Evolutionary conservation across 2,797 vertebrate species (phyloP), one percentile per base, ranked within the genome.

Genomic region (Sorex maritimensis): DNA sequence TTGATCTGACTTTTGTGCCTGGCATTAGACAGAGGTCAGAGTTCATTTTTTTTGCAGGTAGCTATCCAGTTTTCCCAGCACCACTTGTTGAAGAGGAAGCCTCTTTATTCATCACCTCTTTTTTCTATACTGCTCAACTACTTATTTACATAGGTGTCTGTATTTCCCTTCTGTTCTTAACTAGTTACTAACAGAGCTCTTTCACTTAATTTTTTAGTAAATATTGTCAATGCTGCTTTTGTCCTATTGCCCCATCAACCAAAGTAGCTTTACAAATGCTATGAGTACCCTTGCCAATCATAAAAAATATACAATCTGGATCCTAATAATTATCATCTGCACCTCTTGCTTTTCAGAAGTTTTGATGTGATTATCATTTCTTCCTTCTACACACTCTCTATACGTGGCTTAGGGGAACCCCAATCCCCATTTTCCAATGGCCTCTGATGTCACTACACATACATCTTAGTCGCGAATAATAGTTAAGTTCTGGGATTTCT

Each of bases 161-260:
- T 63, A 63, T 63, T 21, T 81, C 89, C 23, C 41, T 11, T 87
- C 63, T 30, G 55, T 21, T 30, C 11, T 75, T 74, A 89, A 63
- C 46, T 49, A 83, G 46, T 79, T 19, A 69, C 63, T 71, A 63
- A 8, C 28, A 82, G n/a, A 65, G 82, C 67, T 78, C 3, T 72
- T 78, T 67, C 30, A 81, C 52, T 28, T 78, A 88, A 74, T 74
- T 24, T 61, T 88, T 63, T 58, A 86, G 73, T 81, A 86, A 86
- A 80, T 26, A 44, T 9, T 61, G 1, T 24, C 23, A 30, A 15
- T 24, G 24, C 49, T 19, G n/a, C 55, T 79, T 89, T 72, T 73
- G 13, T 52, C 69, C 21, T 61, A 61, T 15, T 61, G 17, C 58
- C 58, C 46, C 11, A 14, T 2, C 26, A 67, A n/a, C 30, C 61